These are phyloP conservation scores for Charina bottae DNA, from an alignment of 2,113 vertebrate species.

Conservation along the genomic window DNA sequence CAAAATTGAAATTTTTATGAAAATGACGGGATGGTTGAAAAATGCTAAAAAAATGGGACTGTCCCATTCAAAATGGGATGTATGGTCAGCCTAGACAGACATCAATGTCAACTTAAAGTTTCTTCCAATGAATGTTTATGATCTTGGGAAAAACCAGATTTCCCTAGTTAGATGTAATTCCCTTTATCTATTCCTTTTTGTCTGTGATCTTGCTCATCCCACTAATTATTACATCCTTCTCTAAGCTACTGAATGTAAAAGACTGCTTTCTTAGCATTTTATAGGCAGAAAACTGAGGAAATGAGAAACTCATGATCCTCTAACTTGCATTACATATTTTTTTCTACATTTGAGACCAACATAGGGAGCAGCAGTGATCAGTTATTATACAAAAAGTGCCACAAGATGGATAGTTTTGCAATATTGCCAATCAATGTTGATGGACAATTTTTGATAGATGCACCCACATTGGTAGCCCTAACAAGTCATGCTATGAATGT, in stretches of 20 bases:
- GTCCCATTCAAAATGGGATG: too few species aligned
- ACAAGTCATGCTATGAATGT: not conserved
- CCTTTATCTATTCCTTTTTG: not conserved
- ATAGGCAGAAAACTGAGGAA: not conserved
- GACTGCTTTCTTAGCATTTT: not conserved
- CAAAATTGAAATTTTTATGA: too few species aligned
- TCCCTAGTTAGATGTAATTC: not conserved
- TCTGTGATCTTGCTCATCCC: not conserved
- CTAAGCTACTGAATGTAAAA: not conserved
- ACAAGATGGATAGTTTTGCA: not conserved
- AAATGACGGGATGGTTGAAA: too few species aligned
- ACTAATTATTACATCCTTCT: not conserved
- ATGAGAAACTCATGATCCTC: not conserved
- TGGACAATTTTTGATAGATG: not conserved
- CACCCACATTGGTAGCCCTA: not conserved
- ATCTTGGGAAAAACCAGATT: not conserved
- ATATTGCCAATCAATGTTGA: not conserved
- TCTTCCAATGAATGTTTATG: not conserved
- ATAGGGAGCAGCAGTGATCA: not conserved
- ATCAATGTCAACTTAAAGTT: not conserved
- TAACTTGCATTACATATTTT: not conserved
- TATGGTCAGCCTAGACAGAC: too few species aligned
- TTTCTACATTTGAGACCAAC: not conserved
- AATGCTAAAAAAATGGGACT: too few species aligned
- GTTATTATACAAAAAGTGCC: not conserved